Percentiles rank a stretch among this genome's conserved stretches.
Evolutionary conservation across 2,888 invertebrate species (phyloP).

Genomic region (Volucella inanis): DNA sequence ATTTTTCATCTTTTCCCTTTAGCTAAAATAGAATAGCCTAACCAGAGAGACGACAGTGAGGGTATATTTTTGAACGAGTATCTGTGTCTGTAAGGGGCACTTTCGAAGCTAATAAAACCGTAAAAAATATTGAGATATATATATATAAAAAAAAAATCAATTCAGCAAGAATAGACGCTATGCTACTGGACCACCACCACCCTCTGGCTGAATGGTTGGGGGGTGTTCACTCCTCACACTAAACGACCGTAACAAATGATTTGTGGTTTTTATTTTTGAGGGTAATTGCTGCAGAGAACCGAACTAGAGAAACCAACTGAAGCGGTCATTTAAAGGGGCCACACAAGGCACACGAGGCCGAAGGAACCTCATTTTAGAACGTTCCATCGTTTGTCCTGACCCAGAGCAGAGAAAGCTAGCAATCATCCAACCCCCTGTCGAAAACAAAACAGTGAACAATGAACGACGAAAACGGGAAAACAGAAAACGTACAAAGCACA

Average conservation of each 20-base stretch:
- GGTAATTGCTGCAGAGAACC: constrained; percentile 72
- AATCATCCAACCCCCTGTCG: background rate
- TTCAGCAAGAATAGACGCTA: constrained; percentile 13
- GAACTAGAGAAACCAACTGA: constrained; percentile 66
- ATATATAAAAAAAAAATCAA: constrained; percentile 52
- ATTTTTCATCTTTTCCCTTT: constrained; percentile 64
- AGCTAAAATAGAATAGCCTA: constrained; percentile 43
- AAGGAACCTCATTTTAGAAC: constrained; percentile 39
- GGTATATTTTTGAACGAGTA: constrained; percentile 1
- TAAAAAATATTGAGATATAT: constrained; percentile 28
- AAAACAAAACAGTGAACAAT: too few relatives aligned
- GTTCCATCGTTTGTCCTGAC: background rate
- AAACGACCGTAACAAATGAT: constrained; percentile 72
- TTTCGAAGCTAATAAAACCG: constrained; percentile 71
- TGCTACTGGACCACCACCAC: background rate
- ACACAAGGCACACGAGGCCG: too few relatives aligned
- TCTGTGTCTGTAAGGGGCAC: constrained; percentile 49
- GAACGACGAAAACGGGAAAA: background rate
- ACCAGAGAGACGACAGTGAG: background rate
- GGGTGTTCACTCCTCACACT: constrained; percentile 2
- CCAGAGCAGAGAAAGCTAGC: background rate
- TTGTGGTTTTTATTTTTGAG: constrained; percentile 73
- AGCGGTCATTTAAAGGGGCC: constrained; percentile 59
- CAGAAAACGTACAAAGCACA: background rate
- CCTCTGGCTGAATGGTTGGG: constrained; percentile 9